phyloP scores from a whole-genome alignment of 2,888 invertebrate genomes.

The Drosophila imparisetae region DNA sequence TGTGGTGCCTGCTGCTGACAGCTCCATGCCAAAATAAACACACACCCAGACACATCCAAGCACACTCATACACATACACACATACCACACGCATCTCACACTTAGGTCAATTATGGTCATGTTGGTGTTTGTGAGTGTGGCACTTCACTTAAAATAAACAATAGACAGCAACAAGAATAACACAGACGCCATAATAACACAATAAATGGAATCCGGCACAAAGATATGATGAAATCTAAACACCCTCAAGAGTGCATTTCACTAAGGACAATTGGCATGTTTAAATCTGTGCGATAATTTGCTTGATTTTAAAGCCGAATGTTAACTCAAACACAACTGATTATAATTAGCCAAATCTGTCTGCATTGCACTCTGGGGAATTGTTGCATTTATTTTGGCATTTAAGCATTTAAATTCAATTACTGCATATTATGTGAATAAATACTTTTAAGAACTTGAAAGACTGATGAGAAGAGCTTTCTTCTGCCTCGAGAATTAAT shows the following conservation, averaged over 20 bases:
- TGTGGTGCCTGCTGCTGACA: slow-evolving; percentile 57
- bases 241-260: slow-evolving; percentile 11
- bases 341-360: slow-evolving; percentile 7
- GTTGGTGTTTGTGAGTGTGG: slow-evolving; percentile 18
- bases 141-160: slow-evolving; percentile 65
- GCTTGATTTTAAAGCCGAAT: slow-evolving; percentile 10
- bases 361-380: not conserved
- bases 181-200: slow-evolving; percentile 27
- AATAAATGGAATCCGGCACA: not conserved
- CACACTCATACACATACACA: slow-evolving; percentile 31
- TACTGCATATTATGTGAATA: not conserved
- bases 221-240: slow-evolving; percentile 23
- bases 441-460: not conserved
- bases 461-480: not conserved
- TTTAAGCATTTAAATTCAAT: not conserved
- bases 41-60: slow-evolving; percentile 15
- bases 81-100: slow-evolving; percentile 8
- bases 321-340: slow-evolving; percentile 7
- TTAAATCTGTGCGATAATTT: not conserved
- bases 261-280: not conserved
- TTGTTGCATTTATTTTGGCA: not conserved
- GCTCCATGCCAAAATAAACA: slow-evolving; percentile 26
- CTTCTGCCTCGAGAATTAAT: not conserved
- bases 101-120: slow-evolving; percentile 21
- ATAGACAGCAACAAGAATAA: slow-evolving; percentile 40